Evolutionary conservation across 2,797 vertebrate genomes (phyloP), one percentile per base, ranked within the genome.

Genomic region (Salarias fasciatus): DNA sequence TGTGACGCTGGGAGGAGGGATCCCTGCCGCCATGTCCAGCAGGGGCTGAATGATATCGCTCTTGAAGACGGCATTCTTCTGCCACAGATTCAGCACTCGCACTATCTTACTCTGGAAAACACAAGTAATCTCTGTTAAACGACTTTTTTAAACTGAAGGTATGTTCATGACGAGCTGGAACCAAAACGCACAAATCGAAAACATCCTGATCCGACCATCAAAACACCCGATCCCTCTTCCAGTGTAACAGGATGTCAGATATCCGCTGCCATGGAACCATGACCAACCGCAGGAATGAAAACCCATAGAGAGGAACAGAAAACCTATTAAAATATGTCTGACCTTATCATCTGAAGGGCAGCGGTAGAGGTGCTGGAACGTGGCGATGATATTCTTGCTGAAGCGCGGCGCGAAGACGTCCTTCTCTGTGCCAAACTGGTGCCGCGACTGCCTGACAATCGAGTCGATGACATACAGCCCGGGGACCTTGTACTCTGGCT

Each of bases 31-130:
- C 97, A 99, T 98, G 80, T 99, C 98, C 89, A 99, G 55, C 40
- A 99, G 92, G 59, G 98, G 98, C 80, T 99, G 98, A 77, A 99
- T 99, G 86, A 99, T 98, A 92, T 99, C 97, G 79, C 98, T 99
- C 89, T 98, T 99, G 83, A 99, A 99, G 30, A 99, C 98, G 0
- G 93, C 96, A 83, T 99, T 99, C 91, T 99, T 99, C 89, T 99
- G 98, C 98, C 98, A 99, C 36, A 99, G 91, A 84, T 99, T 99
- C 54, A 99, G 91, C n/a, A 99, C 98, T 82, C 98, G 90, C 59
- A 99, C 98, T 50, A 99, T 99, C 91, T 98, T 99, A 90, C 98
- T 99, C 97, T 99, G 87, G 31, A 93, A 24, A 83, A 53, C 3
- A 55, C 3, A 12, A 46, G 33, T 6, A 35, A 33, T 24, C 18